Evolutionary conservation across 2,888 invertebrate genomes (phyloP).

Genomic region (Gibbula magus): DNA sequence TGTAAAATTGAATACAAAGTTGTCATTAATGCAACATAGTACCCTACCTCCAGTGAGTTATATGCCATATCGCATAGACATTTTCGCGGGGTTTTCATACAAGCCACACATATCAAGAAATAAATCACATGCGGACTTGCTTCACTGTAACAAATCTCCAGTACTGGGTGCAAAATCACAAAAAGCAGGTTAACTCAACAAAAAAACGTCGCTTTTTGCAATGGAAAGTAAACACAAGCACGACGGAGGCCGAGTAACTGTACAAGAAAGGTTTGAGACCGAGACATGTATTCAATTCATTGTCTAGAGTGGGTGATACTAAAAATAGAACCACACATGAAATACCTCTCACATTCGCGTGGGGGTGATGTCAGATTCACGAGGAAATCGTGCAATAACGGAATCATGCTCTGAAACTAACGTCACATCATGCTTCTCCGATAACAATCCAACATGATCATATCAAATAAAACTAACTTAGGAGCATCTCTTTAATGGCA

Average conservation of each 20-base stretch:
- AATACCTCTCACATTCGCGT: constrained; percentile 7
- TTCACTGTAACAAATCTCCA: neutral
- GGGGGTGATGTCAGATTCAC: neutral
- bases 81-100: constrained; percentile 6
- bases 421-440: neutral
- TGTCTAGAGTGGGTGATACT: constrained; percentile 1
- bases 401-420: neutral
- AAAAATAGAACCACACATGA: constrained; percentile 1
- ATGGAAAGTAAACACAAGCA: neutral
- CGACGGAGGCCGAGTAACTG: neutral
- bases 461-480: neutral
- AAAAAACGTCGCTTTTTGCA: neutral
- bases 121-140: neutral
- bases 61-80: neutral
- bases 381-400: neutral
- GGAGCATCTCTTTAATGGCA: neutral
- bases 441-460: neutral
- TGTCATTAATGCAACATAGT: neutral
- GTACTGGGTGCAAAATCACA: neutral
- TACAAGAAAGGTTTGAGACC: neutral
- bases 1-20: too few species aligned
- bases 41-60: neutral
- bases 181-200: neutral
- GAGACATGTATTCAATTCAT: constrained; percentile 13
- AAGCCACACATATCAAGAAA: neutral